These are phyloP conservation scores for Amphibalanus amphitrite DNA, from an alignment of 1,140 invertebrate genomes.

Conservation along the genomic window DNA sequence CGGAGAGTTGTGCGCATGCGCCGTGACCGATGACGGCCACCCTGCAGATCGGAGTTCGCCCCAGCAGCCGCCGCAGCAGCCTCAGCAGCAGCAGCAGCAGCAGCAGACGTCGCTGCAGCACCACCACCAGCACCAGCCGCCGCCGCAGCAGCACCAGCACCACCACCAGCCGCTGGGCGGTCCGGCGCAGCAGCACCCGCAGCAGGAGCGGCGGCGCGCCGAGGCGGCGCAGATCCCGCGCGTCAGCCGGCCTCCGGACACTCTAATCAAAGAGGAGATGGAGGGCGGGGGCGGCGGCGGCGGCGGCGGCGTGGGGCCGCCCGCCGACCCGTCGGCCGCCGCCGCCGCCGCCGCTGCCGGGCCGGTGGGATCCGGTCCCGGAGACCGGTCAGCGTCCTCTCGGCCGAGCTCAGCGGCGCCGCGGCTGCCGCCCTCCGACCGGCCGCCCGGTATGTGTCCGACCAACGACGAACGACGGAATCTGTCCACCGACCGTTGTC, in stretches of 20 bases:
- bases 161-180: background rate
- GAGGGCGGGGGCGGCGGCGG: too few species aligned
- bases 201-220: slow-evolving; percentile 13
- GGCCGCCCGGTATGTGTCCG: background rate
- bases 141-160: slow-evolving; percentile 6
- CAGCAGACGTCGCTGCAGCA: background rate
- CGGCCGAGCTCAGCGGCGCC: background rate
- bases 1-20: background rate
- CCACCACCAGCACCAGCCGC: slow-evolving; percentile 14
- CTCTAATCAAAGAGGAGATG: background rate
- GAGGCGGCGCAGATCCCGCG: slow-evolving; percentile 5
- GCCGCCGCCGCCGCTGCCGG: too few species aligned
- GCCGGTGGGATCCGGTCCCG: background rate
- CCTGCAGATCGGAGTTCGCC: background rate
- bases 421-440: background rate
- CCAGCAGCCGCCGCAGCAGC: background rate
- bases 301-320: background rate
- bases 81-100: background rate
- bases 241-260: background rate
- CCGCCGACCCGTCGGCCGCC: too few species aligned
- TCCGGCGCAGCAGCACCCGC: slow-evolving; percentile 12
- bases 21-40: background rate
- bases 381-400: background rate
- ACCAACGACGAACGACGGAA: too few species aligned
- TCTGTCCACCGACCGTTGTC: too few species aligned